phyloP scores from a whole-genome alignment of 2,113 vertebrate species.

The Pholis gunnellus region DNA sequence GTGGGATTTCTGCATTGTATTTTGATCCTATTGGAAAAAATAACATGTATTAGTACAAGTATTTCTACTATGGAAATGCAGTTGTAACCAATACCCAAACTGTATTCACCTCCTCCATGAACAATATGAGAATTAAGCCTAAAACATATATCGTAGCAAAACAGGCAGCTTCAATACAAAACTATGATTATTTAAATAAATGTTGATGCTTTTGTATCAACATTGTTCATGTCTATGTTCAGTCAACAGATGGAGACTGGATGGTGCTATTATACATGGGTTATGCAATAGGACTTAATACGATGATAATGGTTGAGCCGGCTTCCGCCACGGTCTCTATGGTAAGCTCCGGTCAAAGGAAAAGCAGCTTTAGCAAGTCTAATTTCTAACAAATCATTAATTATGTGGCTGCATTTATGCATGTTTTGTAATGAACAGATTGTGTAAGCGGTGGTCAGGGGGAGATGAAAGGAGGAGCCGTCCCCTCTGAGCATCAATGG shows the following conservation, averaged over 20 bases:
- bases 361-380: conserved; percentile 66
- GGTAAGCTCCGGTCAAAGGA: conserved; percentile 42
- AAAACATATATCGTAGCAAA: neutral
- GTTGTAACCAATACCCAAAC: neutral
- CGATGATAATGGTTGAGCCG: conserved; percentile 49
- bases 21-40: conserved; percentile 88
- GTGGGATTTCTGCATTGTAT: conserved; percentile 94
- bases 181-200: neutral
- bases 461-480: conserved; percentile 56
- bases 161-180: neutral
- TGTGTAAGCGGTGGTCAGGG: conserved; percentile 1
- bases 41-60: fast-evolving
- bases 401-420: conserved; percentile 10
- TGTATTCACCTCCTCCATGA: neutral
- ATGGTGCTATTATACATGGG: conserved; percentile 25
- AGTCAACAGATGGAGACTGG: conserved; percentile 34
- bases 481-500: conserved; percentile 41
- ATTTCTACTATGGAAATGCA: neutral
- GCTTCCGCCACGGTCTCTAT: conserved; percentile 4
- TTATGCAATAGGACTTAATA: conserved; percentile 25
- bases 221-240: neutral
- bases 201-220: neutral
- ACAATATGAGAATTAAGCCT: neutral
- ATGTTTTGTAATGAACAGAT: neutral
- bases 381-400: conserved; percentile 46